These are phyloP conservation scores for Dermochelys coriacea DNA, from an alignment of 2,797 vertebrate genomes.

Conservation along the genomic window DNA sequence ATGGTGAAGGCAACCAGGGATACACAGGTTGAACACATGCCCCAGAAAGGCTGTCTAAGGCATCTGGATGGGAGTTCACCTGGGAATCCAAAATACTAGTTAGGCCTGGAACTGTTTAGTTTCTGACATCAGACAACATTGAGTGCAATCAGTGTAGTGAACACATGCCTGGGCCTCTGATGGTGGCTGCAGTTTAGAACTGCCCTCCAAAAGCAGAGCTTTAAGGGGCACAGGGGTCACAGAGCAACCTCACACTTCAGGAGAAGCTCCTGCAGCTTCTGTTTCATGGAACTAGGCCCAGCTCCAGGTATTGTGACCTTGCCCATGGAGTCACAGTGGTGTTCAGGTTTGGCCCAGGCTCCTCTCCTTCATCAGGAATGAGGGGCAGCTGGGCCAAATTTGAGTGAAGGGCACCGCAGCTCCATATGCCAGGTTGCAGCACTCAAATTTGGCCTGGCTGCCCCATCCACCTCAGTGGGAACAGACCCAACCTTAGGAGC, in stretches of 20 bases:
- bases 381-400: background rate
- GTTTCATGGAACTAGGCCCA: background rate
- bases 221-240: no score
- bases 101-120: background rate
- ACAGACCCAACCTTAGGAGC: no score
- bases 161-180: background rate
- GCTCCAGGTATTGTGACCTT: background rate
- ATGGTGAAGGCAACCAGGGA: background rate
- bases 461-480: no score
- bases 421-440: background rate
- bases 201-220: background rate
- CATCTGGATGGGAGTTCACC: background rate
- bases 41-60: background rate
- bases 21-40: background rate
- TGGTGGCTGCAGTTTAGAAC: background rate
- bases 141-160: background rate
- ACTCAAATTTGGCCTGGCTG: background rate
- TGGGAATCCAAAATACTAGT: background rate
- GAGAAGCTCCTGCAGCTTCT: background rate
- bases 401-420: background rate
- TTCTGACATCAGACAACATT: background rate
- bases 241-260: background rate
- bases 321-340: background rate
- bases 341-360: background rate
- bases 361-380: background rate